Conservation (phyloP, 2,113 vertebrate species). For the Aegypius monachus region DNA sequence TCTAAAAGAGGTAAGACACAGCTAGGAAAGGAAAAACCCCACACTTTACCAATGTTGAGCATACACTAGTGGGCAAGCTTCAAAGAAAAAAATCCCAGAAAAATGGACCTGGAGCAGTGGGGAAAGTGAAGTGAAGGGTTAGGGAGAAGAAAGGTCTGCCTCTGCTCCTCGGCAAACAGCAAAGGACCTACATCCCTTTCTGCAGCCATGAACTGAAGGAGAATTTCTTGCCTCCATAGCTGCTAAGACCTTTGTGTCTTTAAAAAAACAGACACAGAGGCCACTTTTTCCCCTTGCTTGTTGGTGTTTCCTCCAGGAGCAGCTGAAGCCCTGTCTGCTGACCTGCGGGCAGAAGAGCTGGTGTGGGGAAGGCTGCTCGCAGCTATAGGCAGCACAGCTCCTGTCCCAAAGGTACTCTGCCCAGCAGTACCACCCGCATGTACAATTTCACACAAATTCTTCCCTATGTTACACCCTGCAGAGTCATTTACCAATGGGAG, state of each 20-base stretch:
- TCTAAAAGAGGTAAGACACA: not conserved
- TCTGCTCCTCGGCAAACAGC: not conserved
- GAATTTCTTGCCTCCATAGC: not conserved
- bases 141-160: not conserved
- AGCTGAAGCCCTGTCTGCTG: not conserved
- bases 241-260: not conserved
- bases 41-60: not conserved
- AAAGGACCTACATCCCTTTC: not conserved
- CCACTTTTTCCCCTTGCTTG: not conserved
- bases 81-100: not conserved
- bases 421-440: too few relatives aligned
- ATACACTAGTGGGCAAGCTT: not conserved
- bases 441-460: not conserved
- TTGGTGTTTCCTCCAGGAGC: not conserved
- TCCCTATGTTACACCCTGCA: not conserved
- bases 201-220: not conserved
- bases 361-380: too few relatives aligned
- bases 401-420: not conserved
- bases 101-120: not conserved
- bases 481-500: not conserved
- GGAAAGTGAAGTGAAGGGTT: not conserved
- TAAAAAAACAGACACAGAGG: not conserved
- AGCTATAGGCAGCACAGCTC: not conserved
- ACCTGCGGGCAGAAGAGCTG: not conserved
- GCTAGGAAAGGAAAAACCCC: not conserved